phyloP scores from a whole-genome alignment of 1,140 invertebrate species.

The Megalopta genalis region DNA sequence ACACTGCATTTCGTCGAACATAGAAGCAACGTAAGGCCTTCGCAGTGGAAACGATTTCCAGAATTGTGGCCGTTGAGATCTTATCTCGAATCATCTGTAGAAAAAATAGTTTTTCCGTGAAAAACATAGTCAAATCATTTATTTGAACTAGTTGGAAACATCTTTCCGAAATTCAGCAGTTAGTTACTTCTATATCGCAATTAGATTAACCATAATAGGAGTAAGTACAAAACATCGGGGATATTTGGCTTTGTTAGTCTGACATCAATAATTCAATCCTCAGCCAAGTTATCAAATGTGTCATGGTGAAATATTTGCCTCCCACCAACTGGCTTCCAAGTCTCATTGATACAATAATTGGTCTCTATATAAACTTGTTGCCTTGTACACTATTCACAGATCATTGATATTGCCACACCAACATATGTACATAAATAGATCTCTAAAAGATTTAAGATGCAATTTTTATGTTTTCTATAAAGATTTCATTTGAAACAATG shows the following conservation, averaged over 20 bases:
- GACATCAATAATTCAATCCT: background rate
- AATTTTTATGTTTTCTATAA: background rate
- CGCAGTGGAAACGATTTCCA: conserved; percentile 86
- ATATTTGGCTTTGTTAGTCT: background rate
- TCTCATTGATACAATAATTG: conserved; percentile 25
- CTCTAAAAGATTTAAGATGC: conserved; percentile 12
- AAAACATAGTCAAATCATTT: background rate
- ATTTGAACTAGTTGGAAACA: background rate
- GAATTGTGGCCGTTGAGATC: conserved; percentile 89
- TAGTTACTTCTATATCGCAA: conserved; percentile 16
- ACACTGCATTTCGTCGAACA: conserved; percentile 87
- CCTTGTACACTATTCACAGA: conserved; percentile 35
- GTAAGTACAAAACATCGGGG: background rate
- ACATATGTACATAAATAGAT: conserved; percentile 54
- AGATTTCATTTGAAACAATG: background rate
- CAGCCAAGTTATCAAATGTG: conserved; percentile 41
- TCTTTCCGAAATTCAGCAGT: background rate
- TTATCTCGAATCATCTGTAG: conserved; percentile 87
- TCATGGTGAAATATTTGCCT: conserved; percentile 36
- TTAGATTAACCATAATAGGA: conserved; percentile 1
- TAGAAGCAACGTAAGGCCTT: conserved; percentile 84
- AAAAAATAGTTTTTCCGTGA: conserved; percentile 24
- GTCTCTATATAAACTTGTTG: conserved; percentile 38
- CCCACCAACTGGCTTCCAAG: conserved; percentile 36
- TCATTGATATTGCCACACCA: conserved; percentile 74